Base-by-base conservation (phyloP, 1,140 invertebrate species). In the Orius insidiosus region DNA sequence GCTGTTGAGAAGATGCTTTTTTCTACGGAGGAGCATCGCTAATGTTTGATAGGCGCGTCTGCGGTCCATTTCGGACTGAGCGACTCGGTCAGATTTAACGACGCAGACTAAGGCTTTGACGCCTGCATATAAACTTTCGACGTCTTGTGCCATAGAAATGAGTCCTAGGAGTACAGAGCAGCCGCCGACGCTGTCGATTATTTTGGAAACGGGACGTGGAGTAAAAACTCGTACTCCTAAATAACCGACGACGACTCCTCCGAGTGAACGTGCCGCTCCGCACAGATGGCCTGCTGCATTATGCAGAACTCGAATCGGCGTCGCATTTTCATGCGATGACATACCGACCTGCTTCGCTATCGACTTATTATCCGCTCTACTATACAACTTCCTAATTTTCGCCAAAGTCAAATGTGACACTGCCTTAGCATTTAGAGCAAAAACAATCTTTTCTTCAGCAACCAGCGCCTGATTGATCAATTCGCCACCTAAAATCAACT, bases 241-340 rank as follows among this genome's bases (percentile, higher is more conserved):
- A 64, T 89, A 90, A 7, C 95, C 95, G 40, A 99, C 90, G 1
- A 98, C 81, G 24, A 97, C 88, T 18, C 90, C 94, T 13, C 95
- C 95, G 35, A 98, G 69, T 51, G 85, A 84, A 49, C 95, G 74
- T 5, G 90, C 87, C 11, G 93, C 80, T 1, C 94, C 94, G 58
- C 80, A 81, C 32, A 97, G 67, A 66, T 98, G 93, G 19, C 85
- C 89, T 1, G 88, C 87, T 4, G 92, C 92, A 66, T 99, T 99
- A 57, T 97, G 93, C 1, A 98, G 63, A 48, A 98, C 71, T 53
- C 83, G 69, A 39, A 99, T 94, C 1, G 95, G 95, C 4, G 94
- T 98, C 10, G 92, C 89, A 64, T 96, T 98, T 62, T 99, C 95
- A 63, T 97, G 89, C 0, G 90, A 86, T 11, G 93, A 95, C 82